Evolutionary conservation across 2,113 vertebrate species (phyloP).

Genomic region (Vombatus ursinus): DNA sequence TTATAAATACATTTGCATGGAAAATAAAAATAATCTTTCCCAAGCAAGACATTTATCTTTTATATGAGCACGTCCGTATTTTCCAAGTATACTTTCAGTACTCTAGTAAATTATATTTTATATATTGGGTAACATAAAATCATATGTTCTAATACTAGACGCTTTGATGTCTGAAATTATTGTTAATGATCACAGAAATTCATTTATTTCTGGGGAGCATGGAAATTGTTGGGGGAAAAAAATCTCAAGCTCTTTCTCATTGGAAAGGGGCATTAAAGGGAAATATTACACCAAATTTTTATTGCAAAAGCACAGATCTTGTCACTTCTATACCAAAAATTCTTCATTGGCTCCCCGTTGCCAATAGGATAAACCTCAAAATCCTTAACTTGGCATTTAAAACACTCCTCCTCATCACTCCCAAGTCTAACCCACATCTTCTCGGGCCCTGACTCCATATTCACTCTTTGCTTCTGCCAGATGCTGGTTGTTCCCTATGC

Average conservation of each 20-base stretch:
- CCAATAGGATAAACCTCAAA: not conserved
- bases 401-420: not conserved
- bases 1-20: not conserved
- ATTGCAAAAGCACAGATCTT: not conserved
- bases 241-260: not conserved
- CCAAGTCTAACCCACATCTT: not conserved
- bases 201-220: conserved; percentile 40
- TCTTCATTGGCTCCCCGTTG: not conserved
- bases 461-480: no score
- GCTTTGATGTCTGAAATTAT: conserved; percentile 22
- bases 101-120: not conserved
- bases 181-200: conserved; percentile 47
- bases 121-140: not conserved
- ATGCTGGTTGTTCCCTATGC: no score
- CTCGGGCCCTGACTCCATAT: not conserved
- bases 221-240: conserved; percentile 22
- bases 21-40: conserved; percentile 44
- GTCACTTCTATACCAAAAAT: not conserved
- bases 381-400: not conserved
- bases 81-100: not conserved
- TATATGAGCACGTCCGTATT: conserved; percentile 35
- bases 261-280: not conserved
- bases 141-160: conserved; percentile 30
- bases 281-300: not conserved
- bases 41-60: conserved; percentile 33